Percentiles rank a stretch among this genome's conserved stretches.
These are phyloP conservation scores for Heliconius cydno DNA, from an alignment of 2,888 invertebrate species.

Conservation along the genomic window DNA sequence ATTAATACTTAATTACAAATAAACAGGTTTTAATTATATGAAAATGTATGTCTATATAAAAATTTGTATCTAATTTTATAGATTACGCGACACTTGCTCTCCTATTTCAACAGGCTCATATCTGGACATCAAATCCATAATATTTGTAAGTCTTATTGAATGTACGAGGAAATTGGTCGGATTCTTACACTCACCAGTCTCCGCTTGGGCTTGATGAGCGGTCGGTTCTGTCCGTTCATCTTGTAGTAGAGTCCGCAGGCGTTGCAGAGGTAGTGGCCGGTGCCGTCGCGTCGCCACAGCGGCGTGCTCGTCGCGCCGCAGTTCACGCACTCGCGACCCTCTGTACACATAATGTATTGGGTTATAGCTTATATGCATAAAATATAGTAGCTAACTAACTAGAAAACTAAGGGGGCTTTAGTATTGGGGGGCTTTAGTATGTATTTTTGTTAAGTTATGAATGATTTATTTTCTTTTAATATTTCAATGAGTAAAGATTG, in stretches of 20 bases:
- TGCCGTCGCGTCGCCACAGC: constrained; percentile 98
- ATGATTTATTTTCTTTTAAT: neutral
- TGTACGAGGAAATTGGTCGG: constrained; percentile 73
- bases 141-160: constrained; percentile 6
- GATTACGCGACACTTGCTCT: neutral
- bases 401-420: constrained; percentile 8
- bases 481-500: neutral
- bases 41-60: neutral
- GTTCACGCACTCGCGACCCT: constrained; percentile 99
- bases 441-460: neutral
- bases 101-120: neutral
- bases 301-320: constrained; percentile 99
- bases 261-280: constrained; percentile 99
- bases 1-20: constrained; percentile 1
- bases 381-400: neutral
- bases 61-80: neutral
- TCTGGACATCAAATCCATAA: neutral
- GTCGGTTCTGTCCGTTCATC: constrained; percentile 99
- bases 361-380: constrained; percentile 14
- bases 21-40: neutral
- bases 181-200: constrained; percentile 96
- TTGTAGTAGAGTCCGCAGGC: constrained; percentile 99
- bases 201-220: constrained; percentile 99
- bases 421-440: too few relatives aligned
- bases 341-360: constrained; percentile 72